Percentiles rank a stretch among this genome's conserved stretches.
Evolutionary conservation across 1,140 invertebrate genomes (phyloP).

Genomic region (Psix sp.): DNA sequence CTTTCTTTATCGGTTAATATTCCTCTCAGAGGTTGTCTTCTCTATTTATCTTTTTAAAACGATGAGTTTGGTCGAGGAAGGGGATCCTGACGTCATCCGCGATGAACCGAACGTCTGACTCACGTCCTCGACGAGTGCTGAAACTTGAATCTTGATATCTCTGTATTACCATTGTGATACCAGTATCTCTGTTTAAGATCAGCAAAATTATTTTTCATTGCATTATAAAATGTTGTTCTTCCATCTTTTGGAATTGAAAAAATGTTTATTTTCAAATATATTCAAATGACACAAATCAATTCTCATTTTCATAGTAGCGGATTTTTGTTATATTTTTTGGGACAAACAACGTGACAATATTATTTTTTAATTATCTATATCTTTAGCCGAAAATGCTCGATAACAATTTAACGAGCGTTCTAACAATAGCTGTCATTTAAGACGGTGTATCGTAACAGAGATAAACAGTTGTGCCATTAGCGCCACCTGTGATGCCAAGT

Average conservation of each 20-base stretch:
- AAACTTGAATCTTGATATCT: conserved; percentile 55
- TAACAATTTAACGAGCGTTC: conserved; percentile 46
- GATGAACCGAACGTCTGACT: conserved; percentile 73
- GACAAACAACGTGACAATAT: no score
- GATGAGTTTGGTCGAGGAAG: conserved; percentile 70
- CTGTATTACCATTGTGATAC: conserved; percentile 33
- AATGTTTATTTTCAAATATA: not conserved
- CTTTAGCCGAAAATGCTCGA: conserved; percentile 16
- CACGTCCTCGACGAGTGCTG: conserved; percentile 59
- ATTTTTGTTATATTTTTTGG: no score
- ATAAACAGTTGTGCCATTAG: conserved; percentile 14
- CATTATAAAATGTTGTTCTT: no score
- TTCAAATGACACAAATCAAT: no score
- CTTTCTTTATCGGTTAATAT: conserved; percentile 41
- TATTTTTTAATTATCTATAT: conserved; percentile 34
- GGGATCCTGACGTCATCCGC: conserved; percentile 73
- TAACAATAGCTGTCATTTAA: conserved; percentile 39
- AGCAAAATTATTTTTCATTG: conserved; percentile 20
- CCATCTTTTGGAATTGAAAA: no score
- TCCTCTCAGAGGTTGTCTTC: conserved; percentile 37
- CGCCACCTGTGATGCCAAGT: conserved; percentile 23
- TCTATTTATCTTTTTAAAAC: conserved; percentile 67
- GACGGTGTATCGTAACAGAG: conserved; percentile 7
- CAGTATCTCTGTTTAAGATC: conserved; percentile 25
- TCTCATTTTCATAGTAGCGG: no score